Evolutionary conservation across 2,888 invertebrate species (phyloP).

Genomic region (Platycheirus albimanus): DNA sequence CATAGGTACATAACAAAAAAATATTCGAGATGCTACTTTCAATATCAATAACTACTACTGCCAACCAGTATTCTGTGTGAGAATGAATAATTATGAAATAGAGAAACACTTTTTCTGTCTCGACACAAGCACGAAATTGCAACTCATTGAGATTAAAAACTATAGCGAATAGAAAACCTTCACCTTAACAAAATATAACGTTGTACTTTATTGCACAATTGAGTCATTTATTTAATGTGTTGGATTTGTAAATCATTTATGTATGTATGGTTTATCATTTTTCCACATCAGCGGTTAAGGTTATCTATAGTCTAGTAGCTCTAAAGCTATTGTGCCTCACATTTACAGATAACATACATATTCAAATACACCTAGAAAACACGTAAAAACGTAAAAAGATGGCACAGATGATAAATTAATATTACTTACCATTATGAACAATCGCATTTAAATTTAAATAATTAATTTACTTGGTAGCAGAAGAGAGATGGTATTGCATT

Average conservation of each 20-base stretch:
- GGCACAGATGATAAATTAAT: slow-evolving; percentile 1
- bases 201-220: slow-evolving; percentile 2
- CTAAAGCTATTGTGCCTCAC: slow-evolving; percentile 1
- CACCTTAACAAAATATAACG: slow-evolving; percentile 14
- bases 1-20: no score
- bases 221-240: slow-evolving; percentile 33
- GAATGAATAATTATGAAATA: no score
- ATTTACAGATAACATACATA: no score
- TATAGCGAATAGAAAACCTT: slow-evolving; percentile 1
- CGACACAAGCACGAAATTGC: no score
- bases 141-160: slow-evolving; percentile 2
- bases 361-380: slow-evolving; percentile 6
- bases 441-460: no score
- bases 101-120: no score
- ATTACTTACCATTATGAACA: neutral
- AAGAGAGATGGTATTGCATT: no score
- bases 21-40: no score
- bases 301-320: slow-evolving; percentile 45
- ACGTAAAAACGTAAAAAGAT: neutral
- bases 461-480: no score
- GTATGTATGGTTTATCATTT: slow-evolving; percentile 23
- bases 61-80: no score
- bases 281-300: slow-evolving; percentile 40
- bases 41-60: no score
- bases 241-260: slow-evolving; percentile 24